Percentiles rank a stretch among this genome's conserved stretches.
phyloP scores from a whole-genome alignment of 2,113 vertebrate genomes.

The Lucifuga dentata region DNA sequence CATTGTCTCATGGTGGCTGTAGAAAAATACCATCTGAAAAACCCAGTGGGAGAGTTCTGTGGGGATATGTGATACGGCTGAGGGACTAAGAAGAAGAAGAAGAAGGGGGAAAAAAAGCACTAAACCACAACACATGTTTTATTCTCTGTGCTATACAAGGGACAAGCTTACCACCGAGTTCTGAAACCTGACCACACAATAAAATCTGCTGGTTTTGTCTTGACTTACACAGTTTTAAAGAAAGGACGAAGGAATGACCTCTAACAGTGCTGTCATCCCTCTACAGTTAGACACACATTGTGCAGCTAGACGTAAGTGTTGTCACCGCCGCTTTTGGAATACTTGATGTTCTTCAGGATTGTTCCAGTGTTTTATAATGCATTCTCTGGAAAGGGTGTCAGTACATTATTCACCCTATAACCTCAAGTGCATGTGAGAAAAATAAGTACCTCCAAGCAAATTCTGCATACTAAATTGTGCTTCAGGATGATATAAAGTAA shows the following conservation, averaged over 20 bases:
- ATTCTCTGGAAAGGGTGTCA: slow-evolving; percentile 27
- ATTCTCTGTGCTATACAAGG: slow-evolving; percentile 48
- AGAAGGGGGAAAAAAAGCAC: background rate
- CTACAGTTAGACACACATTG: slow-evolving; percentile 41
- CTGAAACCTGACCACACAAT: slow-evolving; percentile 59
- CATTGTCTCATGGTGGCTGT: slow-evolving; percentile 54
- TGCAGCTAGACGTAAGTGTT: slow-evolving; percentile 6
- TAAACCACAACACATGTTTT: slow-evolving; percentile 69
- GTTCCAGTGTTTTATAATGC: slow-evolving; percentile 36
- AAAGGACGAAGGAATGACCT: slow-evolving; percentile 52
- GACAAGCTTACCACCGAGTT: slow-evolving; percentile 48
- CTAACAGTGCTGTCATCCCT: slow-evolving; percentile 49
- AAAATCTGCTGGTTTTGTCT: slow-evolving; percentile 39
- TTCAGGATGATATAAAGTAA: slow-evolving; percentile 15
- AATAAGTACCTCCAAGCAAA: slow-evolving; percentile 41
- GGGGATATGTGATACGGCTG: slow-evolving; percentile 61
- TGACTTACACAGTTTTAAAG: slow-evolving; percentile 29
- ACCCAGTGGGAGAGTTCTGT: slow-evolving; percentile 62
- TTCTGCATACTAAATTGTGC: background rate
- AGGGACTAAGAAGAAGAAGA: slow-evolving; percentile 19
- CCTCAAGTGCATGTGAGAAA: slow-evolving; percentile 50
- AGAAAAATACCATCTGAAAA: slow-evolving; percentile 59
- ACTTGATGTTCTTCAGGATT: slow-evolving; percentile 34
- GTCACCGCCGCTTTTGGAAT: slow-evolving; percentile 37
- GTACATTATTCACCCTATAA: slow-evolving; percentile 64